Evolutionary conservation across 2,113 vertebrate genomes (phyloP).

Genomic region (Glaucidium brasilianum): DNA sequence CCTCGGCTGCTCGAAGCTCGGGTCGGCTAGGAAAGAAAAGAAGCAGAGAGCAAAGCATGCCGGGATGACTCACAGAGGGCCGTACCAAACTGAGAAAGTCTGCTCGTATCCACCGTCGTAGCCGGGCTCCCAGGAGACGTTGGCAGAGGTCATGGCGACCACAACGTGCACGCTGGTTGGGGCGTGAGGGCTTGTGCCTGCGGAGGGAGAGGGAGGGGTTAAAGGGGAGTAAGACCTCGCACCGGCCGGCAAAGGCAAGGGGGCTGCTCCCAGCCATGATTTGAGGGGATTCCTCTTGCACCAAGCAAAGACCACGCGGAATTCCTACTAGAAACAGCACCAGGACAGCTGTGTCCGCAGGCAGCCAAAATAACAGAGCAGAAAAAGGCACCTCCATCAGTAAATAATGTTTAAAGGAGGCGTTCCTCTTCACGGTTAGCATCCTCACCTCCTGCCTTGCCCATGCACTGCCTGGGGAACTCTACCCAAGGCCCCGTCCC

Average conservation of each 20-base stretch:
- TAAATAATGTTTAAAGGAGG: neutral
- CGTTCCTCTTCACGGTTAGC: accelerated
- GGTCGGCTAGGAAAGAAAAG: conserved; percentile 67
- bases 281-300: accelerated
- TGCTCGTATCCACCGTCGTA: conserved; percentile 98
- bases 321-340: neutral
- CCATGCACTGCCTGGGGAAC: neutral
- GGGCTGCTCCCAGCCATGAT: neutral
- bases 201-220: neutral
- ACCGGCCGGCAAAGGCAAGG: neutral
- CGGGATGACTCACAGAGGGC: conserved; percentile 98
- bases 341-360: neutral
- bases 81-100: conserved; percentile 99
- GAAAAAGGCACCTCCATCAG: neutral
- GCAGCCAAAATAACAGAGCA: neutral
- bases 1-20: neutral
- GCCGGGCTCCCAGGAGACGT: conserved; percentile 97
- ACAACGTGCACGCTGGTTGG: conserved; percentile 89
- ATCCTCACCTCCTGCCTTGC: neutral
- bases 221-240: neutral
- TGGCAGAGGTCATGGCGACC: conserved; percentile 92
- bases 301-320: neutral
- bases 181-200: conserved; percentile 98
- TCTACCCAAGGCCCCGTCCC: neutral
- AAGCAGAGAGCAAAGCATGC: conserved; percentile 99